Conservation (phyloP, 2,888 invertebrate species). For the Andricus quercusramuli region DNA sequence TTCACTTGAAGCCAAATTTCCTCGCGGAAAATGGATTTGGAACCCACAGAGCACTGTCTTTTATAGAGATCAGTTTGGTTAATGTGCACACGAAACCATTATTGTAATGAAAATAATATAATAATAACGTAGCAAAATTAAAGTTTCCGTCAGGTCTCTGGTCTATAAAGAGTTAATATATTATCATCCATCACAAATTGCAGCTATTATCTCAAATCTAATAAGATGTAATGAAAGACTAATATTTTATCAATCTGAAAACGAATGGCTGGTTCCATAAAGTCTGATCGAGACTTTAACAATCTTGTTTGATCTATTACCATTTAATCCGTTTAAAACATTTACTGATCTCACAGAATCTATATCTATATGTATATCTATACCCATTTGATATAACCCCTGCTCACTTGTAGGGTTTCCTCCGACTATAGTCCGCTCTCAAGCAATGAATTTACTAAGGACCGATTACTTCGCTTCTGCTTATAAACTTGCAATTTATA, state of each 20-base stretch:
- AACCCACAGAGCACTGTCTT: no score
- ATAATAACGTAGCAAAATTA: no score
- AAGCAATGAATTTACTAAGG: constrained; percentile 8
- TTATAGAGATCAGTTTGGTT: no score
- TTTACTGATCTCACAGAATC: constrained; percentile 51
- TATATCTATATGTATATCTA: constrained; percentile 44
- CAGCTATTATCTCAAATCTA: neutral
- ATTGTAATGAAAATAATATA: no score
- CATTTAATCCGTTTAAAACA: constrained; percentile 52
- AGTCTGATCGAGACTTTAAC: constrained; percentile 15
- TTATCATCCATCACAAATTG: neutral
- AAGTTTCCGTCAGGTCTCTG: no score
- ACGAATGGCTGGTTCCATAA: neutral
- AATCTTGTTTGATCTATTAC: constrained; percentile 53
- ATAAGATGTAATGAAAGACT: neutral
- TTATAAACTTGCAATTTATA: constrained; percentile 4
- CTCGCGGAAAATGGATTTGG: no score
- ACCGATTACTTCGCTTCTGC: constrained; percentile 10
- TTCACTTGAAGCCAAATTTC: no score
- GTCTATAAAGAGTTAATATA: no score
- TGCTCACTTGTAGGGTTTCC: constrained; percentile 48
- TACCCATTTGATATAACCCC: constrained; percentile 53
- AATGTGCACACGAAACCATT: no score
- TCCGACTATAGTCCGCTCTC: constrained; percentile 37
- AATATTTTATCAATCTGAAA: neutral